Conservation (phyloP, 2,113 vertebrate genomes). For the Indri indri region DNA sequence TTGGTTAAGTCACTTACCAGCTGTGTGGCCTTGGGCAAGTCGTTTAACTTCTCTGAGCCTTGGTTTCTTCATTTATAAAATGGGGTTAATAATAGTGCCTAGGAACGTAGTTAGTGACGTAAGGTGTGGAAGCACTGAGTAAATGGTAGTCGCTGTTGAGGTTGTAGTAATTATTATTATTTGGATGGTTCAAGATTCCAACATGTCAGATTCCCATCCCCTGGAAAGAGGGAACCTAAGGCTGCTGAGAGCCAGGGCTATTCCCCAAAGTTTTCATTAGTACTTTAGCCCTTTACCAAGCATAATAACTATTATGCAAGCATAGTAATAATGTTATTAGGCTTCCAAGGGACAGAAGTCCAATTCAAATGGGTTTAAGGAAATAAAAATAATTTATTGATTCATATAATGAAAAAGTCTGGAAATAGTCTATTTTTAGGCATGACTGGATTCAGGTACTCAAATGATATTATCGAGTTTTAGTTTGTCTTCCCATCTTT, state of each 20-base stretch:
- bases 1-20: not conserved
- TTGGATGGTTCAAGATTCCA: not conserved
- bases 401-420: not conserved
- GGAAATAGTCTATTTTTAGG: not conserved
- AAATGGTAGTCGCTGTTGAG: not conserved
- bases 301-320: too few relatives aligned
- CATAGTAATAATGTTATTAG: too few relatives aligned
- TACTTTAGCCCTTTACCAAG: not conserved
- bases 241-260: not conserved
- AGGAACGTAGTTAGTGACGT: not conserved
- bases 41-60: not conserved
- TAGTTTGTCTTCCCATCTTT: not conserved
- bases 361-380: not conserved
- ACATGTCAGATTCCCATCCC: not conserved
- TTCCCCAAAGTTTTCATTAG: not conserved
- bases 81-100: not conserved
- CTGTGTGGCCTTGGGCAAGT: not conserved
- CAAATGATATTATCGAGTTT: not conserved
- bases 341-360: not conserved
- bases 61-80: not conserved
- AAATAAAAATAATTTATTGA: not conserved
- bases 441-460: not conserved
- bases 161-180: not conserved
- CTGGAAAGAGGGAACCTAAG: not conserved
- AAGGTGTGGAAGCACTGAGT: fast-evolving